Evolutionary conservation across 2,113 vertebrate species (phyloP), one percentile per base, ranked within the genome.

Genomic region (Bubo scandiacus): DNA sequence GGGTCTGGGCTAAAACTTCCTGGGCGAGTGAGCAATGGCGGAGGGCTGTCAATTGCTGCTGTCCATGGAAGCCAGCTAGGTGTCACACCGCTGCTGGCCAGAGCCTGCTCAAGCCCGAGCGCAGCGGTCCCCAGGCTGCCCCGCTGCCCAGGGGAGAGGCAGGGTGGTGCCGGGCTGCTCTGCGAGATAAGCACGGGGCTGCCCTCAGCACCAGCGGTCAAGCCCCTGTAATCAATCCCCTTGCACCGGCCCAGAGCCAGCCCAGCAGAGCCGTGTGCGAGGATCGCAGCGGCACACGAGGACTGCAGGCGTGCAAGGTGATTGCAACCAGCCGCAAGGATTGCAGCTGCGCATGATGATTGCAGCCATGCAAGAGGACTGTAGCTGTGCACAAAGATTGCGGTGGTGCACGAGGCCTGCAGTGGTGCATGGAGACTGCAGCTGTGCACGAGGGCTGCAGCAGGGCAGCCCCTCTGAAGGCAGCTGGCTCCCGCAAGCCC

Each of bases 131-230:
- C 43, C 2, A 5, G 6, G 75, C 45, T 8, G 61, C 34, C 32
- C 26, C 1, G 2, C 45, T 8, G 61, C 34, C 32, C 26, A 1
- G 2, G 22, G n/a, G 20, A 67, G 32, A 40, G 71, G 74, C 71
- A 23, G 38, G 66, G 42, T 13, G 93, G 16, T 3, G 30, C 47
- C 0, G 1, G n/a, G 22, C 52, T 12, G 29, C 62, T 52, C 2
- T 8, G 36, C 0, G 9, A 86, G 88, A 34, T 70, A 65, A 47
- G 13, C 0, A 20, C 8, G 57, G 22, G 73, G 57, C 43, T 68
- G 26, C 4, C 10, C 30, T 22, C 57, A 3, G 22, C 5, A 0
- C 32, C 1, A 1, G 22, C 0, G 0, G 70, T 38, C 71, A 23
- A 30, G 38, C 49, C 67, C 23, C 43, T 7, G 21, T 55, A 22